Base-by-base conservation (phyloP, 2,113 vertebrate genomes). In the Orthonyx spaldingii region DNA sequence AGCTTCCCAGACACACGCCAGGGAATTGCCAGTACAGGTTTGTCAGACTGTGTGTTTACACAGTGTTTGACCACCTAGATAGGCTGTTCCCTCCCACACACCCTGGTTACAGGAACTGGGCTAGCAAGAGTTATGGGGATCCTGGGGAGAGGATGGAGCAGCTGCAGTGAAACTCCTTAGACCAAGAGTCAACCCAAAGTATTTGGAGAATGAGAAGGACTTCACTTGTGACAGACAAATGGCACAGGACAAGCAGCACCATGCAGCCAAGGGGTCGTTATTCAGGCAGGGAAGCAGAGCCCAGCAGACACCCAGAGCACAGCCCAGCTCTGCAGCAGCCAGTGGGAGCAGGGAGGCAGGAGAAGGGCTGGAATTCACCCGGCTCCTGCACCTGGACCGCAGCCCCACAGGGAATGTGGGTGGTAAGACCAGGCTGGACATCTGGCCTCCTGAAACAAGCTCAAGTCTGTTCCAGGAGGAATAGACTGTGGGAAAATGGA, bases 401-500 rank as follows among this genome's bases (percentile, higher is more conserved):
- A 81, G 59, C 44, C 9, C 49, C 7, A 41, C 5, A 2, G 78
- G 57, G 35, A 23, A 35, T 0, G 10, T 5, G 39, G 44, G 24
- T 59, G 70, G 90, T 33, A 69, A 66, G 83, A 70, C 4, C 72
- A 84, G 46, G 22, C 65, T 87, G 33, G 22, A 42, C n/a, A 39
- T 76, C 59, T 66, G 75, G 71, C 79, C 56, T 90, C 71, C 85
- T 42, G 64, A 64, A 90, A 96, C 68, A 84, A 93, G 64, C 69
- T 90, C 52, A 46, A 46, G 76, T 78, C 79, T 92, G 88, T 95
- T 75, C 42, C 6, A 6, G 41, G 24, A 86, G 32, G 47, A 18
- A 75, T 3, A 39, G 60, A 75, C 60, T 84, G 85, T 60, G 83
- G 88, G 90, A 82, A 96, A 93, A 93, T 57, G 64, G 90, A 96